Evolutionary conservation across 2,888 invertebrate species (phyloP), one percentile per base, ranked within the genome.

Genomic region (Leptopterna dolabrata): DNA sequence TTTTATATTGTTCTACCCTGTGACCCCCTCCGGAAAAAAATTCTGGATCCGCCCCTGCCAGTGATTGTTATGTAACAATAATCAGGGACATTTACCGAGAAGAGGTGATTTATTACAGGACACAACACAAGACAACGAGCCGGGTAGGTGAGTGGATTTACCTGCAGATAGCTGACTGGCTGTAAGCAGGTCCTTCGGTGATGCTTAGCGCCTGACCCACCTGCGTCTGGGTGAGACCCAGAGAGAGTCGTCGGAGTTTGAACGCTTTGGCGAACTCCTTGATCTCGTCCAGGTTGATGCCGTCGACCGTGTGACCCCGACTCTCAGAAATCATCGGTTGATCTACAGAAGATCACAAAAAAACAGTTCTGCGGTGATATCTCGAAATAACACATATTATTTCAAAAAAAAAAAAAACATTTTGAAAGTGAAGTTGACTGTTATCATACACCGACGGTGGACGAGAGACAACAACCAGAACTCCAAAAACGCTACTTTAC

Each of bases 101-200:
- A 24, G 3, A 2, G 47, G 47, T 24, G 63, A 24, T n/a, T n/a
- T n/a, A n/a, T 63, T 24, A 24, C 24, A 19, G 63, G 27, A 24
- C 24, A 63, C 9, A 63, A 24, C 24, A 63, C 63, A 63, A n/a
- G 24, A 4, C 24, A 63, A 63, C n/a, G 24, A 63, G 63, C 0
- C 19, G 11, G 63, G 24, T 1, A 36, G 27, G 24, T 19, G 63
- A 9, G 13, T 30, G 45, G 0, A 27, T 80, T 89, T 89, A 98
- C 98, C 98, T 97, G 97, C 99, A 99, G 92, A 99, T 99, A 90
- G 99, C 99, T 93, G 98, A 98, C 94, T 99, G 99, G 93, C 98
- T 98, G 93, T 99, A 99, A 82, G 98, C 98, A 45, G 99, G 99
- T 86, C 99, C 99, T 93, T 98, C 98, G 29, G 98, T 98, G 87